These are phyloP conservation scores for Rhynchonema sp. DNA, from an alignment of 2,888 invertebrate genomes.

Conservation along the genomic window DNA sequence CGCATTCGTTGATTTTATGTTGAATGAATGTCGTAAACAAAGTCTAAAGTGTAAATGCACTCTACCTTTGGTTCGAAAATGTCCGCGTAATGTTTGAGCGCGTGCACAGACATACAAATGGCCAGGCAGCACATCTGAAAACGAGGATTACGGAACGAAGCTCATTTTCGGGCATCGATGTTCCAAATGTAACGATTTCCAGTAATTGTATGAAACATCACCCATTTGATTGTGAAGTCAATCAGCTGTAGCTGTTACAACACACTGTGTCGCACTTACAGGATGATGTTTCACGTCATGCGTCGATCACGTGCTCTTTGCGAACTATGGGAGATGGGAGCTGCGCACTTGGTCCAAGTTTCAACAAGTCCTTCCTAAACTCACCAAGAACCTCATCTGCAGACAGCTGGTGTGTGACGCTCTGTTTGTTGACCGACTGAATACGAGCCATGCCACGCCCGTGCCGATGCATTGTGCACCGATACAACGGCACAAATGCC, in stretches of 20 bases:
- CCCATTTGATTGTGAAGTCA: too few species aligned
- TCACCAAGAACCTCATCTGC: neutral
- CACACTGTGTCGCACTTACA: too few species aligned
- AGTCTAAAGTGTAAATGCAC: neutral
- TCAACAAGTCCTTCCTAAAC: too few species aligned
- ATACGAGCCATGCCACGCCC: neutral
- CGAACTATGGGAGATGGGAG: too few species aligned
- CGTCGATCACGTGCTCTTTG: too few species aligned
- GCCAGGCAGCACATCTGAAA: neutral
- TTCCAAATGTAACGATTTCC: neutral
- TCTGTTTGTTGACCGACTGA: neutral
- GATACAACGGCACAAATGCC: slow-evolving; percentile 24
- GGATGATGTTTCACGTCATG: too few species aligned
- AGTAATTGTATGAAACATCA: too few species aligned
- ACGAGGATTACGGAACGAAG: neutral
- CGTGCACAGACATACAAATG: neutral
- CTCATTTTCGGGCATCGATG: neutral
- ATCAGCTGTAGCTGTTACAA: too few species aligned
- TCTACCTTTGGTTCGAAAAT: neutral
- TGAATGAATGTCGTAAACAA: neutral
- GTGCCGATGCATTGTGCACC: slow-evolving; percentile 16
- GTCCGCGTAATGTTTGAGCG: neutral
- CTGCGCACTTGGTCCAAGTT: too few species aligned
- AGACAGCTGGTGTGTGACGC: neutral
- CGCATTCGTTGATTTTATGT: neutral